phyloP scores from a whole-genome alignment of 2,888 invertebrate species.

The Amiota mariae region DNA sequence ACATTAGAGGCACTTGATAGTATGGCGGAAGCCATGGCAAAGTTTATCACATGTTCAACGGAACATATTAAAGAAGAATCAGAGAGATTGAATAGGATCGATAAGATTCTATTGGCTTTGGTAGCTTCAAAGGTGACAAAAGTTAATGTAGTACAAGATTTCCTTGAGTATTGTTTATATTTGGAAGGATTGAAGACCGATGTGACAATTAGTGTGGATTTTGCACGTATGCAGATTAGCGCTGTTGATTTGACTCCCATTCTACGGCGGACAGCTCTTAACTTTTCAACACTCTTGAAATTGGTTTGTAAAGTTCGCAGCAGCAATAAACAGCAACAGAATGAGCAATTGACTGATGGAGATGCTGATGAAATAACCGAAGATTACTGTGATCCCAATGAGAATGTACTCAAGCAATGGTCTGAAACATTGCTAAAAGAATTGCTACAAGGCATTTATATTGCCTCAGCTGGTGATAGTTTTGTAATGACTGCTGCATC shows the following conservation, averaged over 20 bases:
- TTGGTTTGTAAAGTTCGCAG: slow-evolving; percentile 58
- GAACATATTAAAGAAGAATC: slow-evolving; percentile 60
- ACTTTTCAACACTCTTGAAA: slow-evolving; percentile 62
- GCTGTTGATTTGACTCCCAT: slow-evolving; percentile 44
- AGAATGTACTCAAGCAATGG: slow-evolving; percentile 66
- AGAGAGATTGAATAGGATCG: slow-evolving; percentile 55
- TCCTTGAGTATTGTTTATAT: slow-evolving; percentile 57
- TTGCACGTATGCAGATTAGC: slow-evolving; percentile 46
- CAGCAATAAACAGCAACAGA: slow-evolving; percentile 29
- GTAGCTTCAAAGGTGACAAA: slow-evolving; percentile 45
- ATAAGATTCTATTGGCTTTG: slow-evolving; percentile 53
- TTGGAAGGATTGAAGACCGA: slow-evolving; percentile 58
- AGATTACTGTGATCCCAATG: slow-evolving; percentile 68
- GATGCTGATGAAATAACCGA: slow-evolving; percentile 65
- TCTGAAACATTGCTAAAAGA: slow-evolving; percentile 60
- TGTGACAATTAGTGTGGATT: slow-evolving; percentile 47
- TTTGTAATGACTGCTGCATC: slow-evolving; percentile 43
- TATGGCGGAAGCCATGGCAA: slow-evolving; percentile 64
- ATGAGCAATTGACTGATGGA: slow-evolving; percentile 39
- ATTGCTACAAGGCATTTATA: slow-evolving; percentile 58
- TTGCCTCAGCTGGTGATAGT: slow-evolving; percentile 58
- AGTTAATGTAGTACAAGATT: slow-evolving; percentile 36
- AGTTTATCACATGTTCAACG: slow-evolving; percentile 69
- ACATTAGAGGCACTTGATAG: slow-evolving; percentile 50
- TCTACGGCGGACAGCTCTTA: slow-evolving; percentile 59